Percentiles rank a stretch among this genome's conserved stretches.
phyloP scores from a whole-genome alignment of 2,888 invertebrate species.

The Monochamus alternatus region DNA sequence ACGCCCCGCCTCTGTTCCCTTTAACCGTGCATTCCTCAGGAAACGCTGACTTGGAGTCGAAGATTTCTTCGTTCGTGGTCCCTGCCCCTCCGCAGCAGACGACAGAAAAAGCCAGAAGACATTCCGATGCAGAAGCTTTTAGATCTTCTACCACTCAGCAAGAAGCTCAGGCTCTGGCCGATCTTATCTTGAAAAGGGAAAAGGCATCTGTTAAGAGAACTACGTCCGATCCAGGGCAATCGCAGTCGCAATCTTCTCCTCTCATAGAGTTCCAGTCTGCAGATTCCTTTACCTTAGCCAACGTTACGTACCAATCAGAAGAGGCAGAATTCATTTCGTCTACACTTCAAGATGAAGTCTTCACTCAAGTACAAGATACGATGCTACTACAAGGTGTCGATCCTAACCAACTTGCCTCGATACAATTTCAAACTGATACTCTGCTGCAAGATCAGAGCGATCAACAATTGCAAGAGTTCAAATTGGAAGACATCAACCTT shows the following conservation, averaged over 20 bases:
- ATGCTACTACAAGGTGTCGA: constrained; percentile 80
- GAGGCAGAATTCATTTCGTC: constrained; percentile 78
- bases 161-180: constrained; percentile 86
- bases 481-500: constrained; percentile 77
- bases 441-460: constrained; percentile 77
- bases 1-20: constrained; percentile 69
- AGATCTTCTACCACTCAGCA: constrained; percentile 73
- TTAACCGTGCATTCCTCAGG: constrained; percentile 69
- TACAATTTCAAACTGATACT: constrained; percentile 70
- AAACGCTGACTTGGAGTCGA: constrained; percentile 65
- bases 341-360: constrained; percentile 84
- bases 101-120: constrained; percentile 68
- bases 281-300: constrained; percentile 76
- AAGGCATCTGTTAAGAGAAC: constrained; percentile 83
- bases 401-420: constrained; percentile 74
- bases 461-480: constrained; percentile 78
- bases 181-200: constrained; percentile 82
- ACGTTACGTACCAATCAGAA: constrained; percentile 77
- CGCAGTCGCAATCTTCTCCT: constrained; percentile 66
- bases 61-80: constrained; percentile 74
- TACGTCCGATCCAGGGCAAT: constrained; percentile 80
- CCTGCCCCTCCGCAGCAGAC: constrained; percentile 73
- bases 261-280: constrained; percentile 77
- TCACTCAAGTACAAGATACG: constrained; percentile 80
- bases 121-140: constrained; percentile 72